Percentiles rank a stretch among this genome's conserved stretches.
These are phyloP conservation scores for Nycticorax nycticorax DNA, from an alignment of 2,113 vertebrate species.

Conservation along the genomic window DNA sequence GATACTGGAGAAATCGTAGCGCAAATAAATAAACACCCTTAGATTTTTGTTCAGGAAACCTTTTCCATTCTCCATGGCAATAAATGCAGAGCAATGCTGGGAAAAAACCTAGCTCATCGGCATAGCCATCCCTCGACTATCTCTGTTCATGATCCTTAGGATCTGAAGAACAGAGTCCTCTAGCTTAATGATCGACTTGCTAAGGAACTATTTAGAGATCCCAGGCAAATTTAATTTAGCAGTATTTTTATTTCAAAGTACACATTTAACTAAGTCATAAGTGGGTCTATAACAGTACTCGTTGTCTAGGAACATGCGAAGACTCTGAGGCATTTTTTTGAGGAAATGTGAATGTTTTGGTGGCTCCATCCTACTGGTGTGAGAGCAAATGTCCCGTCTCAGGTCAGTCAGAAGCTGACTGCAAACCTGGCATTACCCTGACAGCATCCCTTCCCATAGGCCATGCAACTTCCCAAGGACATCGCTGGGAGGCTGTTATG, in stretches of 20 bases:
- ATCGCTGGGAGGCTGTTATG: neutral
- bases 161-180: neutral
- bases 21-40: conserved; percentile 3
- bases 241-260: neutral
- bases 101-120: neutral
- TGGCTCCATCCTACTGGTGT: neutral
- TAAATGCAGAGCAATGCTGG: neutral
- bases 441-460: neutral
- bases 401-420: neutral
- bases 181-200: neutral
- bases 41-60: neutral
- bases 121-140: neutral
- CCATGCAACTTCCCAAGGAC: neutral
- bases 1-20: neutral
- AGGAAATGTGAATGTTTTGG: neutral
- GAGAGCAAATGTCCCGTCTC: neutral
- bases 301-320: neutral
- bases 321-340: neutral
- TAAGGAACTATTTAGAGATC: neutral
- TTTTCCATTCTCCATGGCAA: neutral
- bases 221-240: neutral
- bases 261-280: neutral
- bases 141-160: neutral
- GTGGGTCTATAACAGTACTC: neutral
- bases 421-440: neutral